Percentiles rank a stretch among this genome's conserved stretches.
Evolutionary conservation across 2,113 vertebrate species (phyloP).

Genomic region (Hydrolagus affinis): DNA sequence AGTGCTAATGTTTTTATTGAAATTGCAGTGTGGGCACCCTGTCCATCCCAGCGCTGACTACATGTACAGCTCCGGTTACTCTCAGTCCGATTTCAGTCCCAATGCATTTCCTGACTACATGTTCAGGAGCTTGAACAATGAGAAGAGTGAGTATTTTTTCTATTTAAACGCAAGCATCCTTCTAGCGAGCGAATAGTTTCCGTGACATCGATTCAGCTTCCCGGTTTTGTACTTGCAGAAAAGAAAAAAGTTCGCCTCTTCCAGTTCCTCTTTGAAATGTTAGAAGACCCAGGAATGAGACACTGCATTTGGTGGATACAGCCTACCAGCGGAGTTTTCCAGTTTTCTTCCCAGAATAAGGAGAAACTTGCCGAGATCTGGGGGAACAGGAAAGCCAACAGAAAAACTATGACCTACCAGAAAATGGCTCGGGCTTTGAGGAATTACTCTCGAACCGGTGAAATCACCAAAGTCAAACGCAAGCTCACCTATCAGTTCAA

Average conservation of each 20-base stretch:
- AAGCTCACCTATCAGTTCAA: constrained; percentile 95
- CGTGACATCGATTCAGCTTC: too few relatives aligned
- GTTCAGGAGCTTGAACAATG: background rate
- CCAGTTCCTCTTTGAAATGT: constrained; percentile 81
- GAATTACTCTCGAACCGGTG: constrained; percentile 89
- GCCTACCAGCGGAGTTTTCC: constrained; percentile 73
- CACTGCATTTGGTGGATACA: constrained; percentile 95
- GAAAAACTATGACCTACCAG: constrained; percentile 96
- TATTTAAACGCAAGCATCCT: background rate
- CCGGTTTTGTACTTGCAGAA: constrained; percentile 46
- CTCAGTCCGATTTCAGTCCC: background rate
- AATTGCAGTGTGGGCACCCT: background rate
- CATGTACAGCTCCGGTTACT: background rate
- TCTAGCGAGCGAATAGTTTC: background rate
- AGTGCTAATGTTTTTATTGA: background rate
- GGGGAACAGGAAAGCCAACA: constrained; percentile 91
- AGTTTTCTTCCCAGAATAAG: constrained; percentile 95
- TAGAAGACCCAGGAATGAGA: constrained; percentile 74
- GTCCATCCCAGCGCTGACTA: background rate
- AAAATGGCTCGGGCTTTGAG: constrained; percentile 94
- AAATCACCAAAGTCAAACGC: constrained; percentile 84
- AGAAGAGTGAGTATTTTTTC: constrained; percentile 16
- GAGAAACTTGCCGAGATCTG: constrained; percentile 89
- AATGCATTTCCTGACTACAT: background rate
- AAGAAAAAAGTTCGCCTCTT: constrained; percentile 85